Percentiles rank a stretch among this genome's conserved stretches.
phyloP scores from a whole-genome alignment of 2,888 invertebrate genomes.

The Thyatira batis region DNA sequence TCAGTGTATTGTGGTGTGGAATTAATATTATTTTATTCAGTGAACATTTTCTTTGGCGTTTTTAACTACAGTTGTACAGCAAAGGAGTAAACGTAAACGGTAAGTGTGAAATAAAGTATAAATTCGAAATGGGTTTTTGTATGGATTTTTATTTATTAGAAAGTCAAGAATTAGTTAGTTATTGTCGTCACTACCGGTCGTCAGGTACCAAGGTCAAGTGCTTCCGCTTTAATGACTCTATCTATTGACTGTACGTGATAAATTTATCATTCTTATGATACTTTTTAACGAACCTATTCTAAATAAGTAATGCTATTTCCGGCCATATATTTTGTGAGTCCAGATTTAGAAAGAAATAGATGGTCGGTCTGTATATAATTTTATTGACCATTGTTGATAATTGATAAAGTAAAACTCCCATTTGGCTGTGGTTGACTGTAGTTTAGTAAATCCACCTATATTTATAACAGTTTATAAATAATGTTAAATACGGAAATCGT shows the following conservation, averaged over 20 bases:
- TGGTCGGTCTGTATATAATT: too few species aligned
- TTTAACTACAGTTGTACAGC: neutral
- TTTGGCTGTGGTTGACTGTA: too few species aligned
- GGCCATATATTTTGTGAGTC: too few species aligned
- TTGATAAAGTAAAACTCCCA: too few species aligned
- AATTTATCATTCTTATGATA: neutral
- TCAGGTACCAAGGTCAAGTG: slow-evolving; percentile 37
- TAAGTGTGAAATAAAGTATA: neutral
- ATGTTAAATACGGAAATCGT: too few species aligned
- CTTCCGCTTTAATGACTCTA: slow-evolving; percentile 6
- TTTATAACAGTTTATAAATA: too few species aligned
- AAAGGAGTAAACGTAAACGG: neutral
- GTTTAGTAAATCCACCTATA: too few species aligned
- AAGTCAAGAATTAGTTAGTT: slow-evolving; percentile 8
- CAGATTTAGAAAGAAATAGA: too few species aligned
- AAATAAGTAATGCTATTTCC: neutral
- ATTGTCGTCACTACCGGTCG: slow-evolving; percentile 33
- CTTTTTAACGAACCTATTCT: neutral
- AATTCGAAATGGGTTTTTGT: neutral
- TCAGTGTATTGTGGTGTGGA: slow-evolving; percentile 8
- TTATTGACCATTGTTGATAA: too few species aligned
- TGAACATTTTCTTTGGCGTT: neutral
- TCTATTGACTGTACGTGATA: slow-evolving; percentile 3
- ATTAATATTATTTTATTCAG: neutral
- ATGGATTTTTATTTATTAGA: too few species aligned